Evolutionary conservation across 2,797 vertebrate species (phyloP), one percentile per base, ranked within the genome.

Genomic region (Megaceryle alcyon): DNA sequence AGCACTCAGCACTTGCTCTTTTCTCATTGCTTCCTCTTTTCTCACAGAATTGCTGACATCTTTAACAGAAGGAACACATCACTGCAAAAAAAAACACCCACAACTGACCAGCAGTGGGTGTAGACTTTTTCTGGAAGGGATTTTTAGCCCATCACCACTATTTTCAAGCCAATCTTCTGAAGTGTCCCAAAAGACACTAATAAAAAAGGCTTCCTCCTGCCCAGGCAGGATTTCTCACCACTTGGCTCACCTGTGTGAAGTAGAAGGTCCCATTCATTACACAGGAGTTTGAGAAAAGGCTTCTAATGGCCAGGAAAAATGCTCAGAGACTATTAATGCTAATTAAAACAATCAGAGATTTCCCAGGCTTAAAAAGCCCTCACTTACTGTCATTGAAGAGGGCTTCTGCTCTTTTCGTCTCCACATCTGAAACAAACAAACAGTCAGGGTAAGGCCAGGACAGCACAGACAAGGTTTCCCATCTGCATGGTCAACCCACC

Each of bases 311-410:
- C 39, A 57, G 15, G 19, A 82, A 59, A 61, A 79, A 14, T 51
- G 17, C 23, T 79, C 31, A 61, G 61, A 65, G 44, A 63, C 17
- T 78, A 49, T 75, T 92, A 39, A 61, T 0, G 9, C 19, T 69
- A 16, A 80, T 92, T 73, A 75, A 5, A 78, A 68, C 48, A 78
- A 35, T 2, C 2, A 1, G 20, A 69, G 31, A 44, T 66, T 57
- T 59, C 53, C 39, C 25, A 72, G 68, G 60, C 33, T 87, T 79
- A 17, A 75, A 51, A 65, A 86, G 59, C 39, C 63, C 39, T 86
- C 49, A 98, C 97, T 98, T 98, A 98, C 98, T 97, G 61, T 92
- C 97, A 70, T 96, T 93, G 95, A 98, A 98, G 94, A 98, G 95
- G 72, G 95, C 95, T 98, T 98, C 97, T 92, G 97, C 97, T 84